phyloP scores from a whole-genome alignment of 2,113 vertebrate species.

The Sinocyclocheilus anophthalmus region DNA sequence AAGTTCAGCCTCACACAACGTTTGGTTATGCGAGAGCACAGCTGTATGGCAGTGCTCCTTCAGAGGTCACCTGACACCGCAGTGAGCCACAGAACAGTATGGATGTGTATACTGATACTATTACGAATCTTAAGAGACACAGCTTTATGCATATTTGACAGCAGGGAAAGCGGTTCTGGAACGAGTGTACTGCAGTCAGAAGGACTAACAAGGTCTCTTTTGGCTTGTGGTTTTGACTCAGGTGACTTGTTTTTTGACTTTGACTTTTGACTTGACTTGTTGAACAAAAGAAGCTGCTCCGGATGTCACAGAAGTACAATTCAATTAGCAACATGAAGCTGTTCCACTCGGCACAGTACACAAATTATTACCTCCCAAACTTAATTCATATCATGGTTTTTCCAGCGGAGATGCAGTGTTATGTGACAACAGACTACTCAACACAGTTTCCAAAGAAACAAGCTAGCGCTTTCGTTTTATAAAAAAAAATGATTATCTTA shows the following conservation, averaged over 20 bases:
- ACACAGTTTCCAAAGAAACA: slow-evolving; percentile 54
- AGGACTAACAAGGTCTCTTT: slow-evolving; percentile 36
- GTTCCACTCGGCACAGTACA: slow-evolving; percentile 1
- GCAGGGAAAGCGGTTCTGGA: slow-evolving; percentile 12
- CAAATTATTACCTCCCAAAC: slow-evolving; percentile 27
- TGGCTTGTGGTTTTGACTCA: slow-evolving; percentile 26
- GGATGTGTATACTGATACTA: slow-evolving; percentile 26
- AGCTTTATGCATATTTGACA: slow-evolving; percentile 27
- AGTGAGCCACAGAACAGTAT: slow-evolving; percentile 16
- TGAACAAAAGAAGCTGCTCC: slow-evolving; percentile 29
- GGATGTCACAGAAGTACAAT: slow-evolving; percentile 29
- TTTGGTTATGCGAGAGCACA: slow-evolving; percentile 29
- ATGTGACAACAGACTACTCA: slow-evolving; percentile 58
- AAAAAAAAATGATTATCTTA: slow-evolving; percentile 56
- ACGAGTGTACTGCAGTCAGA: neutral
- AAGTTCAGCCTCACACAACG: slow-evolving; percentile 17
- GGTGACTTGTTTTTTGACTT: neutral
- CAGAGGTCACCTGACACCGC: neutral
- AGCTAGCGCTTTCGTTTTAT: slow-evolving; percentile 54
- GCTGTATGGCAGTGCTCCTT: slow-evolving; percentile 17
- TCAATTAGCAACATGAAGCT: slow-evolving; percentile 14
- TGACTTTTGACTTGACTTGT: neutral
- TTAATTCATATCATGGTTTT: slow-evolving; percentile 42
- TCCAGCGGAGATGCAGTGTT: slow-evolving; percentile 39
- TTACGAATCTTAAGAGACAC: slow-evolving; percentile 32